Base-by-base conservation (phyloP, 2,888 invertebrate species). In the Callyntrura sp. region DNA sequence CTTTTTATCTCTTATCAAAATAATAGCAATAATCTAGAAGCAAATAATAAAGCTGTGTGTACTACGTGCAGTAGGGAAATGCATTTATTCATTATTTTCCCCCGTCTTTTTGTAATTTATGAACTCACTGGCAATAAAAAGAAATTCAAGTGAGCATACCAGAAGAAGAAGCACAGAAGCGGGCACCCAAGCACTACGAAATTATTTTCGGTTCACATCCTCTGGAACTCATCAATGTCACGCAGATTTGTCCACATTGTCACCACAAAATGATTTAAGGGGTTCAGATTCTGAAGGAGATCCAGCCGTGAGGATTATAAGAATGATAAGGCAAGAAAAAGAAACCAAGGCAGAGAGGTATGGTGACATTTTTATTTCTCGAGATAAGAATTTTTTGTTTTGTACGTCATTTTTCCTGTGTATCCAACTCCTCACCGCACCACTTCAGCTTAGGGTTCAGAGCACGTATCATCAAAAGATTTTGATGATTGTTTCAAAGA, bases 181-280 rank as follows among this genome's bases (percentile, higher is more conserved):
- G 51, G 35, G 78, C 79, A 78, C 78, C 78, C 17, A 78, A 57
- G 78, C 14, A 79, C 79, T 57, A 35, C 35, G 17, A 85, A 85
- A 85, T 85, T 85, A 78, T 65, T 43, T 51, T 78, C 65, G 73
- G 85, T 73, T 78, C 60, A 78, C 68, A 78, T 85, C 78, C 62
- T 25, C 78, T 65, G 78, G 62, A 85, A 62, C 85, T 85, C 85
- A 85, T 85, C 85, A 85, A 78, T 78, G 85, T 85, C 85, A 78
- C 85, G 65, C 78, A 78, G 85, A 85, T 85, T 78, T 85, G 85
- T 85, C 85, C 85, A 65, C 85, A 85, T 45, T 85, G 78, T 78
- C 79, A 48, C 86, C 78, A 85, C 73, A 78, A 85, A 73, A 73
- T 85, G 70, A 55, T 57, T 35, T 20, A 85, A 73, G 17, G 23